Conservation (phyloP, 2,888 invertebrate species). For the Pseudoips prasinana region DNA sequence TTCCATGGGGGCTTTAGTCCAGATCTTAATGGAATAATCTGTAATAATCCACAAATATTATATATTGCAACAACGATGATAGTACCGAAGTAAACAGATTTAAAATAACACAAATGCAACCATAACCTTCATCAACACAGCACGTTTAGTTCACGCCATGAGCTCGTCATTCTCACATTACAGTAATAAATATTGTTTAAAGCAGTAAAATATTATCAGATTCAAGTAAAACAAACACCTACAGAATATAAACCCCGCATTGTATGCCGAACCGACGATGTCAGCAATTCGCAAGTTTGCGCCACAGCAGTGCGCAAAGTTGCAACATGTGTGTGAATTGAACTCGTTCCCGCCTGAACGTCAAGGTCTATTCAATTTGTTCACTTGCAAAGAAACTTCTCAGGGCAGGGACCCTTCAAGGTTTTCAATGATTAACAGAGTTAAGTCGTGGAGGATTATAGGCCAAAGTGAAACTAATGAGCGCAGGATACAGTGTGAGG, state of each 20-base stretch:
- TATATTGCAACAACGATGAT: too few species aligned
- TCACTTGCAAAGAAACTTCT: constrained; percentile 20
- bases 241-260: not conserved
- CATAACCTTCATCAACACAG: too few species aligned
- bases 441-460: not conserved
- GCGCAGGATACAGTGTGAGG: too few species aligned
- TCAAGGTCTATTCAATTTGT: constrained; percentile 38
- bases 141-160: too few species aligned
- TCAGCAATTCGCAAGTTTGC: not conserved
- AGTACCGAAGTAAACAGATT: too few species aligned
- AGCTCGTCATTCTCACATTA: too few species aligned
- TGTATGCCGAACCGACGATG: not conserved
- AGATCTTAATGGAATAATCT: too few species aligned
- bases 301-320: constrained; percentile 5
- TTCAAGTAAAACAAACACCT: not conserved
- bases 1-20: too few species aligned
- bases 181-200: too few species aligned
- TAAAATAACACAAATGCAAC: too few species aligned
- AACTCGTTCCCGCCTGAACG: constrained; percentile 6
- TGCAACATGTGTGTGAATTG: constrained; percentile 22
- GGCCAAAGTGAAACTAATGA: not conserved
- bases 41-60: too few species aligned
- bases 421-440: not conserved
- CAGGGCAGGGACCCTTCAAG: not conserved
- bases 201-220: too few species aligned